phyloP scores from a whole-genome alignment of 2,113 vertebrate species.

The Hylia prasina region DNA sequence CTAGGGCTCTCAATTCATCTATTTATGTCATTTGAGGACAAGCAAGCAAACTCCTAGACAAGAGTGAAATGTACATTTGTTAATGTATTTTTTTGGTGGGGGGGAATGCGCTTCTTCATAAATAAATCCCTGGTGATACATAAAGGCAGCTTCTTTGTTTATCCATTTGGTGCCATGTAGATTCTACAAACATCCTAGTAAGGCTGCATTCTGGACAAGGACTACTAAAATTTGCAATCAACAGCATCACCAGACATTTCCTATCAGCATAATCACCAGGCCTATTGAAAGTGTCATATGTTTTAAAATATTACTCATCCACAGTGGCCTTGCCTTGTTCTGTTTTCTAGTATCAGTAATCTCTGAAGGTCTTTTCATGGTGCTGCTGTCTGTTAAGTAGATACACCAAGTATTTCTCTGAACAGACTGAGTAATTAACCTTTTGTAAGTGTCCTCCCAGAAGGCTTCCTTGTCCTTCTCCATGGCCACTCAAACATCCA shows the following conservation, averaged over 20 bases:
- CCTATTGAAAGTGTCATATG: background rate
- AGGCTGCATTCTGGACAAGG: background rate
- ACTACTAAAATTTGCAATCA: background rate
- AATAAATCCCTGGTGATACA: background rate
- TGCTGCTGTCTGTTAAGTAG: background rate
- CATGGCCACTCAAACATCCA: background rate
- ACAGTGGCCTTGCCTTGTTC: background rate
- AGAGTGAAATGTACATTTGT: background rate
- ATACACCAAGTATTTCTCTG: background rate
- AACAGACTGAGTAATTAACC: background rate
- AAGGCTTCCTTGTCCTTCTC: background rate
- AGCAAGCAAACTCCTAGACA: background rate
- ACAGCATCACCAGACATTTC: background rate
- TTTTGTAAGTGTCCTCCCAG: background rate
- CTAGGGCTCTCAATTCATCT: background rate
- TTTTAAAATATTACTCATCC: background rate
- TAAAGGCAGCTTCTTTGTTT: background rate
- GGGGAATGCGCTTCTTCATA: background rate
- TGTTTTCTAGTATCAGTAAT: background rate
- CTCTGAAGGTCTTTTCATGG: background rate
- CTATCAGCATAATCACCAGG: background rate
- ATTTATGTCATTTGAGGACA: conserved; percentile 1
- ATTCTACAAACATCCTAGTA: background rate
- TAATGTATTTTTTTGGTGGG: background rate
- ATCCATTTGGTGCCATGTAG: background rate